These are phyloP conservation scores for Poeciliopsis retropinna DNA, from an alignment of 2,113 vertebrate species.

Conservation along the genomic window DNA sequence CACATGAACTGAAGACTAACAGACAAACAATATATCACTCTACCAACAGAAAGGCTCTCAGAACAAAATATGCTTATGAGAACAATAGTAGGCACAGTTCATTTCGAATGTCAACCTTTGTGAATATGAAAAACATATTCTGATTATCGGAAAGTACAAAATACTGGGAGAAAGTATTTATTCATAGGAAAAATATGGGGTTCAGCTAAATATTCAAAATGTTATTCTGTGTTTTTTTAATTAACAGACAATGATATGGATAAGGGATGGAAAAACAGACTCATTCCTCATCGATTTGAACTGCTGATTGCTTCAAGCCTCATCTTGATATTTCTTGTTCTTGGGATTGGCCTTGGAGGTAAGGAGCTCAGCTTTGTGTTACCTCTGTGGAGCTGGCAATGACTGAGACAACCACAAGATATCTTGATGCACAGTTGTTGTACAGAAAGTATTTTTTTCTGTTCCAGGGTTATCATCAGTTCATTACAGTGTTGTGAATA, in stretches of 20 bases:
- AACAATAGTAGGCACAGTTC: no score
- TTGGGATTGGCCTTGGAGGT: conserved; percentile 80
- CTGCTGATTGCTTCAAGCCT: conserved; percentile 60
- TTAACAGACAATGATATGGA: conserved; percentile 54
- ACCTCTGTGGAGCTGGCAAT: neutral
- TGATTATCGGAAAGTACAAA: no score
- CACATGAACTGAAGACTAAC: no score
- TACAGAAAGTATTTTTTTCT: neutral
- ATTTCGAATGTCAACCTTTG: no score
- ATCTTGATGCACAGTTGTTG: neutral
- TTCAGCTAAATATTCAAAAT: neutral
- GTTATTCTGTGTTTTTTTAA: neutral
- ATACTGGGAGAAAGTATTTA: no score
- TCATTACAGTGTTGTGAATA: no score
- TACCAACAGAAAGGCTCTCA: no score
- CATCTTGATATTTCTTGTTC: conserved; percentile 43
- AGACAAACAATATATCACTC: no score
- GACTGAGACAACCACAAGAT: neutral
- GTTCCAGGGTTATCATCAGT: neutral
- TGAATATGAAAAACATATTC: no score
- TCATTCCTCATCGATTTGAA: conserved; percentile 62
- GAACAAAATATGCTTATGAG: neutral
- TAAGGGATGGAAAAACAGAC: conserved; percentile 55
- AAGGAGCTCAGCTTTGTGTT: conserved; percentile 25
- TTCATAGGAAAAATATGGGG: no score